These are phyloP conservation scores for Pantherophis alleghaniensis DNA, from an alignment of 2,797 vertebrate genomes.

Conservation along the genomic window DNA sequence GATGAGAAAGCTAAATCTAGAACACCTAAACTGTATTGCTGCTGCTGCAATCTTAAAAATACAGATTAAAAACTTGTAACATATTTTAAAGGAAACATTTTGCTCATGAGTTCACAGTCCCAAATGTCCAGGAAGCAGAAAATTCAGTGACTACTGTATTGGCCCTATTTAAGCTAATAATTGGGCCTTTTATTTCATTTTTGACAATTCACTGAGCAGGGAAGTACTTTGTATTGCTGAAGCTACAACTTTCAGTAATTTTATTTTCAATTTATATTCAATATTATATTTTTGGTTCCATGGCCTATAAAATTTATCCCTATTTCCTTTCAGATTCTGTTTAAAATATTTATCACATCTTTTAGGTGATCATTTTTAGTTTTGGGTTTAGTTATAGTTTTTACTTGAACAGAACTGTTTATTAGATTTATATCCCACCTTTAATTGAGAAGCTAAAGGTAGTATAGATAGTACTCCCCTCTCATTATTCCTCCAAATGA, in stretches of 20 bases:
- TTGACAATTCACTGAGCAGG: neutral
- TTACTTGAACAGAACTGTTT: neutral
- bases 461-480: neutral
- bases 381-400: neutral
- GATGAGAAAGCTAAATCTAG: conserved; percentile 39
- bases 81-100: conserved; percentile 28
- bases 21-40: conserved; percentile 31
- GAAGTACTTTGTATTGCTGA: neutral
- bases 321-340: neutral
- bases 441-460: neutral
- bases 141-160: conserved; percentile 7
- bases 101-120: conserved; percentile 16
- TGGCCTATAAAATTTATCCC: neutral
- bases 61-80: conserved; percentile 48
- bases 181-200: conserved; percentile 23
- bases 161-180: conserved; percentile 5
- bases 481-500: neutral
- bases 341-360: conserved; percentile 24
- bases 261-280: neutral
- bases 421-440: neutral
- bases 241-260: neutral
- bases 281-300: neutral
- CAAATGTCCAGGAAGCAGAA: conserved; percentile 32
- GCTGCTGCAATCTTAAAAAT: conserved; percentile 32
- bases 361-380: neutral